Conservation (phyloP, 2,113 vertebrate genomes). For the Manacus vitellinus region DNA sequence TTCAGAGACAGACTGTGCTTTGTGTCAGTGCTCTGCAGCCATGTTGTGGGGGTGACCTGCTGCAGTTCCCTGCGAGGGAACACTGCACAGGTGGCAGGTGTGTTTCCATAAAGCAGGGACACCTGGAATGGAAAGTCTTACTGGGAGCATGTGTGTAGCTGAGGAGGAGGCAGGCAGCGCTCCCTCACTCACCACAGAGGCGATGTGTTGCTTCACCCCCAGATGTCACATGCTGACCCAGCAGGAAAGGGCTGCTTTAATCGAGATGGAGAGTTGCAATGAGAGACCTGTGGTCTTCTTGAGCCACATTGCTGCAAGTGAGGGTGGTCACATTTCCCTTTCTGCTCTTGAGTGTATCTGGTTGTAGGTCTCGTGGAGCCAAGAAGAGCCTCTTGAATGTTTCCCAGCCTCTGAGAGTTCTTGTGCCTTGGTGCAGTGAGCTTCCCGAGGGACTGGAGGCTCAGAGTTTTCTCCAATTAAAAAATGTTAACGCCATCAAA, state of each 20-base stretch:
- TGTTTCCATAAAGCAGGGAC: background rate
- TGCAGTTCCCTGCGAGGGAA: fast-evolving
- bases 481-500: background rate
- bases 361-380: background rate
- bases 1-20: background rate
- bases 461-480: background rate
- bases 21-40: background rate
- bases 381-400: background rate
- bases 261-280: background rate
- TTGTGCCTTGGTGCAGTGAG: fast-evolving
- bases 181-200: background rate
- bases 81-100: background rate
- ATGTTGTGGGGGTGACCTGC: fast-evolving
- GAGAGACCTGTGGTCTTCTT: background rate
- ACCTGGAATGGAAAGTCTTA: background rate
- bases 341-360: background rate
- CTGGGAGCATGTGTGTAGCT: background rate
- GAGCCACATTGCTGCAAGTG: background rate
- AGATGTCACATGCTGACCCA: background rate
- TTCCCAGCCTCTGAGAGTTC: background rate
- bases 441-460: background rate
- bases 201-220: background rate
- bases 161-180: background rate
- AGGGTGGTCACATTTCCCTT: background rate
- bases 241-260: background rate